Base-by-base conservation (phyloP, 2,113 vertebrate genomes). In the Seriola quinqueradiata region DNA sequence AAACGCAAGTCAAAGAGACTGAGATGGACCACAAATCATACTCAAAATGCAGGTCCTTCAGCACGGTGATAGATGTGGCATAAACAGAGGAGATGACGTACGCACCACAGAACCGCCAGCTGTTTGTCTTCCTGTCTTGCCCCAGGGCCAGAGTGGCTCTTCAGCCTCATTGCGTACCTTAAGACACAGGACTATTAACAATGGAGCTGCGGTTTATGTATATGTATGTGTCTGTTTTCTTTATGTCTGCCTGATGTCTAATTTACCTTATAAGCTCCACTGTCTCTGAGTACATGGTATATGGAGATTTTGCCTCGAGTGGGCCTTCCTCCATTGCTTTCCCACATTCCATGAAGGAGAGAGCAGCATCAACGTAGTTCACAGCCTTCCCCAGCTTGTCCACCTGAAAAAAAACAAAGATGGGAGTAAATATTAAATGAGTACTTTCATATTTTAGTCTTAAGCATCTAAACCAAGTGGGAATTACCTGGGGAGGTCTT, bases 261-360 rank as follows among this genome's bases (percentile, higher is more conserved):
- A 77, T 57, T 95, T 72, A 99, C 98, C 97, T 97, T 91, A 99
- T 99, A 36, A 99, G 97, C 90, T 99, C 98, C 84, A 99, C 97
- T 1, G 98, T 99, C 95, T 99, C 98, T 1, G 98, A 96, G 84
- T 99, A 99, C 98, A 99, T 99, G 23, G 97, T 96, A 5, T 98
- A 98, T 3, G 98, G 98, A 77, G 98, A 99, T 83, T 99, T 99
- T 34, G 97, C 97, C 88, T 99, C 98, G 69, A 99, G 95, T 0
- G 98, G 98, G 2, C 98, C 97, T 92, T 97, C 96, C 70, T 99
- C 98, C 98, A 99, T 99, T 3, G 98, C 98, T 89, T 99, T 99
- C 77, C 98, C 98, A 92, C 98, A 99, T 91, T 99, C 98, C 92
- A 99, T 99, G 82, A 99, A 99, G 0, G 97, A 99, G 48, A 99